Evolutionary conservation across 2,113 vertebrate species (phyloP), one percentile per base, ranked within the genome.

Genomic region (Echinops telfairi): DNA sequence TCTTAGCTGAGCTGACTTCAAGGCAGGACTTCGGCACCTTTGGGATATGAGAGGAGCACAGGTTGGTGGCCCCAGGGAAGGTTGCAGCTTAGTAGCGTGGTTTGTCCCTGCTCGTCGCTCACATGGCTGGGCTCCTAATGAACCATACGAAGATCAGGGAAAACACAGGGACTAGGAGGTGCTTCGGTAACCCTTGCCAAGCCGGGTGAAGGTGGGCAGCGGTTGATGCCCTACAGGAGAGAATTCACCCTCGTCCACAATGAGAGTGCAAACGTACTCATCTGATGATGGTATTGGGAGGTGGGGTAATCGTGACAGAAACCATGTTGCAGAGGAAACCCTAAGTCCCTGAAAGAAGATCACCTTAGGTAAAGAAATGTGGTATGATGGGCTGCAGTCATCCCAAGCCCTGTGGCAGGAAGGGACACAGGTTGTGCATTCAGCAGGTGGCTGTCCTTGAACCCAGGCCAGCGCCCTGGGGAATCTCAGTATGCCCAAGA

Each of bases 281-380:
- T 76, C 23, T 53, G 57, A 88, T 78, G 57, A 76, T 81, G 14
- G 15, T 78, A 73, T 78, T 31, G 76, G 14, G 15, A 68, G 6
- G 27, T 76, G 60, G 58, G 36, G 53, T 29, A 33, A 38, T 71
- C 31, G 19, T 76, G 40, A 43, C 31, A 84, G 73, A 77, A 92
- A 62, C 66, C 78, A 86, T 86, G 66, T 76, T 60, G 43, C 3
- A 57, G 70, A 86, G 86, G 70, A 60, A 57, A 36, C 36, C 38
- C 70, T 66, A 6, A 4, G 80, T 9, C 73, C 70, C 22, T 70
- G 29, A 40, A 78, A 36, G 36, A 75, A 95, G 90, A 60, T 88
- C 38, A 4, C 33, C n/a, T 87, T 82, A 53, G 64, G 71, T 95
- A 27, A 77, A 83, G 66, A 86, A 81, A 33, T 38, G 27, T 75